Evolutionary conservation across 2,113 vertebrate genomes (phyloP).

Genomic region (cat (Felis catus)): F.catus_Fca126_mat1.0 CM031426.1:55282501-55283000

Average conservation of each 20-base stretch:
- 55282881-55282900: not conserved
- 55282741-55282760: not conserved
- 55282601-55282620: not conserved
- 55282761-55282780: too few species aligned
- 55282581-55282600: accelerated
- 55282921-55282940: not conserved
- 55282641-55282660: not conserved
- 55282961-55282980: accelerated
- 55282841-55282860: accelerated
- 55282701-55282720: not conserved
- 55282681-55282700: not conserved
- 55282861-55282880: not conserved
- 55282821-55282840: not conserved
- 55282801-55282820: too few species aligned
- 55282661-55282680: not conserved
- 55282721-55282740: not conserved
- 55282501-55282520: not conserved
- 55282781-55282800: too few species aligned
- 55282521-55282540: too few species aligned
- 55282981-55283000: not conserved
- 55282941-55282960: not conserved
- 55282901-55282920: not conserved
- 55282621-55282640: accelerated
- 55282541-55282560: not conserved
- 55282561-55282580: accelerated